A percentile compares a stretch with the other conserved stretches of the same genome.
phyloP scores from a whole-genome alignment of 2,797 vertebrate species.

The Helarctos malayanus region DNA sequence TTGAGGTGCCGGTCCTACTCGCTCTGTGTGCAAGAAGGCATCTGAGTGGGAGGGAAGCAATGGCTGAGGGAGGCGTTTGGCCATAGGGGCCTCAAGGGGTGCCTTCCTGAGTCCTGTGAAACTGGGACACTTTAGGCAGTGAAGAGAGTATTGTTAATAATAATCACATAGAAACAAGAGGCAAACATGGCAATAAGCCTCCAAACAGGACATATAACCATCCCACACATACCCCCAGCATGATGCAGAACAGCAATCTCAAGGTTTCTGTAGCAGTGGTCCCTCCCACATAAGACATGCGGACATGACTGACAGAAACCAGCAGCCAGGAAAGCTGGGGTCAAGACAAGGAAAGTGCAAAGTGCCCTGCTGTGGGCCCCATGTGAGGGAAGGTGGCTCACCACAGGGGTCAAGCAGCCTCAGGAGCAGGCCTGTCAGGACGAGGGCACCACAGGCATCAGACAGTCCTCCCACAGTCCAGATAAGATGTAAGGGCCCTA shows the following conservation, averaged over 20 bases:
- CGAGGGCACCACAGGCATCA: not conserved
- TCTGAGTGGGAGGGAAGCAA: not conserved
- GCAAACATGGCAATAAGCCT: not conserved
- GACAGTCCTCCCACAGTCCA: not conserved
- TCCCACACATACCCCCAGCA: not conserved
- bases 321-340: not conserved
- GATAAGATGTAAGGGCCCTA: not conserved
- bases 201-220: not conserved
- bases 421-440: not conserved
- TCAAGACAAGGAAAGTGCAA: not conserved
- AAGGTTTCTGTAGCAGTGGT: not conserved
- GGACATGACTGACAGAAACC: not conserved
- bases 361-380: not conserved
- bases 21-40: not conserved
- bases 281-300: not conserved
- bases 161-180: not conserved
- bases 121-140: not conserved
- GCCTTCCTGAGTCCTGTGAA: not conserved
- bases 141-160: not conserved
- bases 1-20: not conserved
- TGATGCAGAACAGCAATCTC: not conserved
- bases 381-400: not conserved
- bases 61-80: not conserved
- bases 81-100: not conserved
- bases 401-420: not conserved